Evolutionary conservation across 2,888 invertebrate genomes (phyloP).

Genomic region (Pachydiplax longipennis): DNA sequence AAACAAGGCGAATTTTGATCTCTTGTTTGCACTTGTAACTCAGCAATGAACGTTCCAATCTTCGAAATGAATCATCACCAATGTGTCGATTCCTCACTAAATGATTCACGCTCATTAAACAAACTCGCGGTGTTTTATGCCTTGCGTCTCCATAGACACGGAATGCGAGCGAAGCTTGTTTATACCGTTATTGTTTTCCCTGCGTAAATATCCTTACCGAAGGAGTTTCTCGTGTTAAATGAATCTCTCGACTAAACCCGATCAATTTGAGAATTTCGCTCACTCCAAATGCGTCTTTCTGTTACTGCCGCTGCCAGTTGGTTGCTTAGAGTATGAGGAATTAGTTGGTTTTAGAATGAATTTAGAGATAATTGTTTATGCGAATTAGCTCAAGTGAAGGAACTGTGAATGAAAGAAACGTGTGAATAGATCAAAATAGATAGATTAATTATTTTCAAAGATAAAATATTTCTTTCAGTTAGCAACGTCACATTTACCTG

Average conservation of each 20-base stretch:
- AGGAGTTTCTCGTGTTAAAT: neutral
- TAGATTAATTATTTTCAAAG: too few relatives aligned
- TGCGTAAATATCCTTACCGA: neutral
- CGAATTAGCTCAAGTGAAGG: too few relatives aligned
- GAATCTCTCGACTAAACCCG: neutral
- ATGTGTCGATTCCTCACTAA: neutral
- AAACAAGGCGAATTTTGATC: neutral
- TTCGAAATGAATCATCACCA: neutral
- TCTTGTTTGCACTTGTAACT: neutral
- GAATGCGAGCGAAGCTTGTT: neutral
- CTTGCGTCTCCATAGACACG: neutral
- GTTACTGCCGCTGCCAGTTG: neutral
- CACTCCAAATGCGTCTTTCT: neutral
- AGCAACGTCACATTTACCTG: too few relatives aligned
- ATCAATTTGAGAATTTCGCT: neutral
- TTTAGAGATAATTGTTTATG: too few relatives aligned
- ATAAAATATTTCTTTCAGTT: too few relatives aligned
- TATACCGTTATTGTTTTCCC: neutral
- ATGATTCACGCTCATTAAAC: neutral
- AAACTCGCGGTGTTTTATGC: neutral
- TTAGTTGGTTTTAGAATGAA: too few relatives aligned
- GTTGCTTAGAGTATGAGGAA: neutral
- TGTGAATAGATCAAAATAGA: too few relatives aligned
- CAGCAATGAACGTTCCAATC: neutral
- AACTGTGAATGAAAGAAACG: too few relatives aligned